phyloP scores from a whole-genome alignment of 2,797 vertebrate genomes.

The Loris lydekkerianus region DNA sequence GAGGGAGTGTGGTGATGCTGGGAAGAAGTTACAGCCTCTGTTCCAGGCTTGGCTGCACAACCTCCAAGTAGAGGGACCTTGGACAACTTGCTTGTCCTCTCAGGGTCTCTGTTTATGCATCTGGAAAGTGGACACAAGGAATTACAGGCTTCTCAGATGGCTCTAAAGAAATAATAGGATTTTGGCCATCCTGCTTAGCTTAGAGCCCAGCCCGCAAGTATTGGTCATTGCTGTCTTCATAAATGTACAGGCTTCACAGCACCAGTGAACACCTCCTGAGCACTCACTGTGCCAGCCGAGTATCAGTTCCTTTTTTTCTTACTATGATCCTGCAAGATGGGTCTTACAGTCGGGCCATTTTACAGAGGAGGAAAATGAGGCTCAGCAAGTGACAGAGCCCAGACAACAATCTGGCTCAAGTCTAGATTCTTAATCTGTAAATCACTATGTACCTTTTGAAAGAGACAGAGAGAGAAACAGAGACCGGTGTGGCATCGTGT shows the following conservation, averaged over 20 bases:
- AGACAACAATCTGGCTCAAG: not conserved
- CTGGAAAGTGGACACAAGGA: not conserved
- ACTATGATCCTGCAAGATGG: not conserved
- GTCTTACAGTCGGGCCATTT: not conserved
- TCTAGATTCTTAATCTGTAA: not conserved
- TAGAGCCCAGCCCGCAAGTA: accelerated
- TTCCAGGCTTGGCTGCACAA: not conserved
- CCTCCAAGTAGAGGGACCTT: not conserved
- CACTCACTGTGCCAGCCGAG: not conserved
- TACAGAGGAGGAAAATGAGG: not conserved
- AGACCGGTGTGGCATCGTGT: not conserved
- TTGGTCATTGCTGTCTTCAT: accelerated
- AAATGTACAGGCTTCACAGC: not conserved
- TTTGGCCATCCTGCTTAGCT: not conserved
- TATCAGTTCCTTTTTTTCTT: not conserved
- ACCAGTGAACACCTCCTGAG: accelerated
- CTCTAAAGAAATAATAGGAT: not conserved
- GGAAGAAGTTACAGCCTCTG: not conserved
- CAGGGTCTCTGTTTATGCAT: not conserved
- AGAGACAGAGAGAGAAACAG: not conserved
- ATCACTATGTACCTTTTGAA: not conserved
- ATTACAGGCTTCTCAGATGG: not conserved
- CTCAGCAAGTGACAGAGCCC: no score
- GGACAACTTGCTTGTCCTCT: not conserved
- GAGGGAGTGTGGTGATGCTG: not conserved